Conservation (phyloP, 2,797 vertebrate species). For the Tolypeutes matacus region DNA sequence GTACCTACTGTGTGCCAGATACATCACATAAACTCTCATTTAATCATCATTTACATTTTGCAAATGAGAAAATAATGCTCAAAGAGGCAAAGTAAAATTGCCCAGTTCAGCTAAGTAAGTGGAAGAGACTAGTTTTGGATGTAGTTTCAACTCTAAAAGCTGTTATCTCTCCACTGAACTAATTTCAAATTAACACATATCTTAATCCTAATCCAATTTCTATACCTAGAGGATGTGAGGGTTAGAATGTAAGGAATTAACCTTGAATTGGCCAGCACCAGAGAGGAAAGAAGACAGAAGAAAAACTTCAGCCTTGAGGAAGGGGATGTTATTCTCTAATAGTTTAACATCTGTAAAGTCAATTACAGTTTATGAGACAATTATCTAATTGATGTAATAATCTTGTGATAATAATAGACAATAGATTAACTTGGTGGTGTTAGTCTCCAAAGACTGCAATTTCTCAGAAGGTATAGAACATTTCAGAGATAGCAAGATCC, state of each 20-base stretch:
- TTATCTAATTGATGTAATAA: not conserved
- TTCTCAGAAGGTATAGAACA: not conserved
- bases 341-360: not conserved
- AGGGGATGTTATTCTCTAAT: not conserved
- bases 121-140: not conserved
- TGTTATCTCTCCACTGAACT: not conserved
- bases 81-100: not conserved
- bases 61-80: not conserved
- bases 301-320: not conserved
- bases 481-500: not conserved
- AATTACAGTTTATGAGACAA: not conserved
- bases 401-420: not conserved
- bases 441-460: not conserved
- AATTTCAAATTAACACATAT: conserved; percentile 18
- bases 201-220: conserved; percentile 6
- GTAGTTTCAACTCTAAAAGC: not conserved
- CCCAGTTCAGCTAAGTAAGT: not conserved
- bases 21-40: not conserved
- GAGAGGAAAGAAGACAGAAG: not conserved
- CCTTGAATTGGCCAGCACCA: not conserved
- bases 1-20: not conserved
- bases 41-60: not conserved
- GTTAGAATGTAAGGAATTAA: not conserved
- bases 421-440: not conserved
- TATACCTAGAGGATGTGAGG: not conserved